A percentile compares a stretch with the other conserved stretches of the same genome.
These are phyloP conservation scores for Embiotoca jacksoni DNA, from an alignment of 2,113 vertebrate genomes.

Conservation along the genomic window DNA sequence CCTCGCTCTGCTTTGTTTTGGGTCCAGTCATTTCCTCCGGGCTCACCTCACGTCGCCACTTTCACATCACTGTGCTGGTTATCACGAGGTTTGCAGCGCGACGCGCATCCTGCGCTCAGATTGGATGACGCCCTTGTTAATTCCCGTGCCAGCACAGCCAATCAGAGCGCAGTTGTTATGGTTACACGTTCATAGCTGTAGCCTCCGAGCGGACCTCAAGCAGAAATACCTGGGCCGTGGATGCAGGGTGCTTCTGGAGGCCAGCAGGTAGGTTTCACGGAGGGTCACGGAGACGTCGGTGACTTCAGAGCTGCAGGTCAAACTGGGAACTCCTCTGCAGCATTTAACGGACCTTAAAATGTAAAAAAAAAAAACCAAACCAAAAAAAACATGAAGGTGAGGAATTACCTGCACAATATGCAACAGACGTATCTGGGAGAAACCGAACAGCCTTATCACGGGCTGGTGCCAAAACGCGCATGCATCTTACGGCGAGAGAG, in stretches of 20 bases:
- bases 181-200: constrained; percentile 93
- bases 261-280: constrained; percentile 27
- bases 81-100: constrained; percentile 82
- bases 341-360: constrained; percentile 1
- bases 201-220: constrained; percentile 90
- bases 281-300: constrained; percentile 14
- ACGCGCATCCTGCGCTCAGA: constrained; percentile 93
- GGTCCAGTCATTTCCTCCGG: constrained; percentile 83
- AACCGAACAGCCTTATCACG: constrained; percentile 56
- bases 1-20: constrained; percentile 53
- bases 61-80: constrained; percentile 91
- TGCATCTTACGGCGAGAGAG: constrained; percentile 42
- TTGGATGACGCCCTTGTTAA: constrained; percentile 89
- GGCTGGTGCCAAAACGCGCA: constrained; percentile 56
- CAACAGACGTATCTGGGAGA: constrained; percentile 51
- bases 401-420: constrained; percentile 28
- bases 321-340: not conserved
- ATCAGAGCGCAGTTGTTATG: constrained; percentile 89
- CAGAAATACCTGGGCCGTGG: constrained; percentile 52
- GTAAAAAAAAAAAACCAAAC: not conserved
- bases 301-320: constrained; percentile 14
- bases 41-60: constrained; percentile 89
- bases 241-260: constrained; percentile 25
- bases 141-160: constrained; percentile 86
- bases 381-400: not conserved